phyloP scores from a whole-genome alignment of 2,113 vertebrate genomes.

The Carollia perspicillata region DNA sequence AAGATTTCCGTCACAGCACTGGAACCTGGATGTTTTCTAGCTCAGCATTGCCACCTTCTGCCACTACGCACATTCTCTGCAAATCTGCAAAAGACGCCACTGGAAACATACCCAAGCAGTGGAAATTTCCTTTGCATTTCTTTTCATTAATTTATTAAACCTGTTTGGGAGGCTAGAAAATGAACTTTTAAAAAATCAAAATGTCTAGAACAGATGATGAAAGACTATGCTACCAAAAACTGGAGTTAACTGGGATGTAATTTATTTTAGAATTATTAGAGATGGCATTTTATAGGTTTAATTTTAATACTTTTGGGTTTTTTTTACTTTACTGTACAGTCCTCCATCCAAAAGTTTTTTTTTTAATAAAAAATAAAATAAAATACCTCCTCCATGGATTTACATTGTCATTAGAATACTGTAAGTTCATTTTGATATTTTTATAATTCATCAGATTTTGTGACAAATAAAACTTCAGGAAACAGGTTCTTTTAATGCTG shows the following conservation, averaged over 20 bases:
- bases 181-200: background rate
- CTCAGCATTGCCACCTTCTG: slow-evolving; percentile 67
- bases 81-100: background rate
- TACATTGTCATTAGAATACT: background rate
- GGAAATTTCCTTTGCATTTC: background rate
- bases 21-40: background rate
- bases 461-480: background rate
- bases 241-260: background rate
- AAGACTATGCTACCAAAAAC: background rate
- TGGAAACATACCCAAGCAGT: background rate
- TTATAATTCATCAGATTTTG: background rate
- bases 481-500: background rate
- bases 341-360: background rate
- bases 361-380: background rate
- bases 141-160: background rate
- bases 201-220: background rate
- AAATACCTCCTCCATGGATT: background rate
- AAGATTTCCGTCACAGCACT: background rate
- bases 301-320: background rate
- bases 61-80: background rate
- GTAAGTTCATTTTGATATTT: background rate
- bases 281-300: background rate
- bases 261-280: slow-evolving; percentile 16
- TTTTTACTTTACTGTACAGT: background rate
- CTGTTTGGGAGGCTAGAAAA: background rate